Evolutionary conservation across 2,888 invertebrate species (phyloP), one percentile per base, ranked within the genome.

Genomic region (Tenthredo mesomela): DNA sequence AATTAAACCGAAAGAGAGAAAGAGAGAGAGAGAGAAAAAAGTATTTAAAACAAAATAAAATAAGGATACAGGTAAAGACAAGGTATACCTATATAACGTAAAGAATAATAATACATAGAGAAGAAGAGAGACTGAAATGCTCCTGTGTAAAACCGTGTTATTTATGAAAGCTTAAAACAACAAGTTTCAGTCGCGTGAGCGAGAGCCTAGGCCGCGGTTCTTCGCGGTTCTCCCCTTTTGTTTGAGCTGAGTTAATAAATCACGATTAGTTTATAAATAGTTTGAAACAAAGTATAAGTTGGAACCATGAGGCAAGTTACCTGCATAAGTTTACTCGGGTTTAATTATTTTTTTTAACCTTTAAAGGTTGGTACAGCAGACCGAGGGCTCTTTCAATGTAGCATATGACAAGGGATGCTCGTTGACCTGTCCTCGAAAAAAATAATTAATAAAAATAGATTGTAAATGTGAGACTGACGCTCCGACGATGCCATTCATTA

Each of bases 241-340:
- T 90, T 91, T 90, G 87, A 85, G 87, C 86, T 86, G 90, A 61
- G 89, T 91, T 91, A 91, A 92, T 92, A 92, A 92, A 92, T 92
- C 92, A 92, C 90, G 90, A 92, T 92, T 92, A 92, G 90, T 91
- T 80, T 61, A 80, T 80, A 80, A 80, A 80, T 80, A 80, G 80
- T 80, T 80, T 43, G 18, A 9, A 37, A 80, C 80, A 80, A 80
- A 80, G 80, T 80, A 25, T 80, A 25, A 80, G 37, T 61, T 5
- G 33, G 70, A 7, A 37, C 25, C 25, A 37, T 10, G 70, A 29
- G 70, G 70, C 15, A 7, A n/a, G 37, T n/a, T 37, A 47, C 43
- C 77, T 77, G 77, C 77, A 77, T 77, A 77, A 77, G 40, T 29
- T 80, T 40, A 61, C 61, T 80, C 33, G n/a, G 33, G 33, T 50